A percentile compares a stretch with the other conserved stretches of the same genome.
phyloP scores from a whole-genome alignment of 92 coral and sea anemone species.

The Anthopleura xanthogrammica region DNA sequence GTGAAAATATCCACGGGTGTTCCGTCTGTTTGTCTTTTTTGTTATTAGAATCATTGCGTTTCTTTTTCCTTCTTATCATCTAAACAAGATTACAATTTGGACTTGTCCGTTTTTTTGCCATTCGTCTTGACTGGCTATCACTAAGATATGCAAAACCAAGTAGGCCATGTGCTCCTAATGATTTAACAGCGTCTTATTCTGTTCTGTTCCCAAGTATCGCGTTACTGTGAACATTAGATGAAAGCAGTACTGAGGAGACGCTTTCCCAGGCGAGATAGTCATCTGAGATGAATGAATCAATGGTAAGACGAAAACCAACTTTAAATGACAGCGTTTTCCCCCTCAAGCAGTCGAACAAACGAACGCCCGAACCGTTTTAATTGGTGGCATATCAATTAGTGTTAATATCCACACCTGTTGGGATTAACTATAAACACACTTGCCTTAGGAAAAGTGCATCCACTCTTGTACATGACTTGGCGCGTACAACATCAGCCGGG shows the following conservation, averaged over 20 bases:
- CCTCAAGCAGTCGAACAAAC: constrained; percentile 11
- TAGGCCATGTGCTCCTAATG: constrained; percentile 25
- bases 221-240: constrained; percentile 14
- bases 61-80: neutral
- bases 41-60: constrained; percentile 5
- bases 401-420: constrained; percentile 25
- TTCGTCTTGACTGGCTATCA: constrained; percentile 1
- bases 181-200: constrained; percentile 5
- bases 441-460: neutral
- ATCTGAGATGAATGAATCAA: neutral
- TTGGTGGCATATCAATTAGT: constrained; percentile 35
- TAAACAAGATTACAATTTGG: constrained; percentile 17
- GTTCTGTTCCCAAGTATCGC: constrained; percentile 10
- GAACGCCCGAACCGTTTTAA: constrained; percentile 16
- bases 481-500: neutral
- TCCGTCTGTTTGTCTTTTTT: constrained; percentile 7
- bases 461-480: constrained; percentile 1
- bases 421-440: constrained; percentile 18
- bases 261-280: constrained; percentile 6
- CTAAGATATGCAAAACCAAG: constrained; percentile 31
- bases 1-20: constrained; percentile 5
- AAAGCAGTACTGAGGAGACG: constrained; percentile 13
- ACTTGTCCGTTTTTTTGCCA: neutral
- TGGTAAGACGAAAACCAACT: constrained; percentile 1
- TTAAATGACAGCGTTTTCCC: constrained; percentile 13